Evolutionary conservation across 1,140 invertebrate genomes (phyloP).

Genomic region (Teleogryllus occipitalis): DNA sequence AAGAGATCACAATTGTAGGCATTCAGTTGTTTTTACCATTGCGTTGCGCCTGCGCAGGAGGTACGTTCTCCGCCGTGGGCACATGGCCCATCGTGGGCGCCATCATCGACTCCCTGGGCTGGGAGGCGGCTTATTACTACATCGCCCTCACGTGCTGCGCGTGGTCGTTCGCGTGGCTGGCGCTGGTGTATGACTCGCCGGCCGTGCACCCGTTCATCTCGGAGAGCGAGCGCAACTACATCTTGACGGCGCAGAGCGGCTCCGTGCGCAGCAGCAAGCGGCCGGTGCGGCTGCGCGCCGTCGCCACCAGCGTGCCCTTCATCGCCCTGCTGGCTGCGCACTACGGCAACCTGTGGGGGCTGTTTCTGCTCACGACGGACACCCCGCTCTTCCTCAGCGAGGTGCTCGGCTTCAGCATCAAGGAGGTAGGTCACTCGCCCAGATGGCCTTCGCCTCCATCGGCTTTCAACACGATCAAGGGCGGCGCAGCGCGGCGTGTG

Average conservation of each 20-base stretch:
- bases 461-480: no score
- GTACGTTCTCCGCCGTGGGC: slow-evolving; percentile 66
- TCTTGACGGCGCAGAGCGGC: slow-evolving; percentile 40
- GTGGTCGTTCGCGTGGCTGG: slow-evolving; percentile 56
- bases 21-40: no score
- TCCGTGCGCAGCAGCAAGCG: neutral
- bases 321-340: slow-evolving; percentile 56
- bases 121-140: slow-evolving; percentile 46
- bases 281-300: slow-evolving; percentile 26
- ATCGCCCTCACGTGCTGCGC: neutral
- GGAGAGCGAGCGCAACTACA: slow-evolving; percentile 64
- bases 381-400: slow-evolving; percentile 82
- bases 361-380: slow-evolving; percentile 75
- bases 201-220: slow-evolving; percentile 64
- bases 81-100: slow-evolving; percentile 60
- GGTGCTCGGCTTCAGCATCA: slow-evolving; percentile 75
- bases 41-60: slow-evolving; percentile 44
- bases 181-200: slow-evolving; percentile 60
- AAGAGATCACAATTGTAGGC: no score
- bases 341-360: slow-evolving; percentile 67
- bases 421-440: slow-evolving; percentile 40
- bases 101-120: slow-evolving; percentile 54
- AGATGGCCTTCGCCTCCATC: neutral
- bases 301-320: slow-evolving; percentile 57
- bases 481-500: no score